Base-by-base conservation (phyloP, 2,888 invertebrate species). In the Drosophila kambysellisi region DNA sequence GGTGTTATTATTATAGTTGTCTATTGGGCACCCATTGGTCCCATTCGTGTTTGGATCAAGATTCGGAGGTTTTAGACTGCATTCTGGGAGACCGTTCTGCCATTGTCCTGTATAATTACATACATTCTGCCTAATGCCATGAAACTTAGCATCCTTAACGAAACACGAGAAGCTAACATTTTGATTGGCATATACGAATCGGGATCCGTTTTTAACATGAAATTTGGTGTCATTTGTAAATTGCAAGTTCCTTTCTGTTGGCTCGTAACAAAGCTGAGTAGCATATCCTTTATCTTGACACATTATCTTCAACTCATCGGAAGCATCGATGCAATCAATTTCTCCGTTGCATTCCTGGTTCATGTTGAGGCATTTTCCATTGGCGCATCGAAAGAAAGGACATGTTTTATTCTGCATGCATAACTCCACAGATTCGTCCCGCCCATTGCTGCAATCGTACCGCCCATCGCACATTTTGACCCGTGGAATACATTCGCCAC, bases 291-390 rank as follows among this genome's bases (percentile, higher is more conserved):
- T 4, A 0, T 9, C 0, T 0, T 6, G 0, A 20, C 70, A 79
- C 0, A 48, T 0, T 0, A 0, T 3, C 0, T 2, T 2, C 17
- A 74, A 15, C 32, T 81, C 84, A 56, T 81, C 84, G 9, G 74
- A 52, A 4, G 81, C 81, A 60, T 81, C 83, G 12, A 70, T 17
- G n/a, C 81, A 81, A 59, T 81, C 60, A 6, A 48, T 8, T 0
- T 1, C 7, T n/a, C 54, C 30, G 39, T 81, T 11, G 30, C 83
- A 81, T 0, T 39, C 0, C 0, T 3, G 0, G 0, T 0, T 0
- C 0, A 0, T 0, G 0, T 3, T 3, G 9, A 81, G 50, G 9
- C 25, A 48, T 1, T 4, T 11, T 0, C 84, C 84, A 56, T 72
- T 77, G 4, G 20, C 78, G 12, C 81, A 81, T 30, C 46, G 74